These are phyloP conservation scores for Ammodytes dubius DNA, from an alignment of 2,113 vertebrate genomes.

Conservation along the genomic window DNA sequence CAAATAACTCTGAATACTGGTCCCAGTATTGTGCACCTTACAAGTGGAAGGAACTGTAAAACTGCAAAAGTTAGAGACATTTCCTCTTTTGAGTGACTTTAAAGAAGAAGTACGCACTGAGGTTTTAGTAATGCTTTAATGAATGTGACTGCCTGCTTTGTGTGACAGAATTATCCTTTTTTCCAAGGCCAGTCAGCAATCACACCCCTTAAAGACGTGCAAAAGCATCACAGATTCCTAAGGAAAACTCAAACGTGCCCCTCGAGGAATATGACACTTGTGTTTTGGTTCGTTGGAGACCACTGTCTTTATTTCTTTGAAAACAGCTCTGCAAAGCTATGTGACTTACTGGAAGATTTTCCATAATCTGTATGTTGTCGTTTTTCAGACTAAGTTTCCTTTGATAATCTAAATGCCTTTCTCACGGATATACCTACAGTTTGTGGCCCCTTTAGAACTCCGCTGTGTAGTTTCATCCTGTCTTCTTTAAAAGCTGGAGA, in stretches of 20 bases:
- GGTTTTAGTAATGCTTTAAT: neutral
- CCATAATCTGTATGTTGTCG: no score
- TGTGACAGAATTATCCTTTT: neutral
- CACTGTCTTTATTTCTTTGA: neutral
- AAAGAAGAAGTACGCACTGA: neutral
- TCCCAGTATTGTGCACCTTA: neutral
- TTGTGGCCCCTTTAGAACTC: neutral
- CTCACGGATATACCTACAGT: neutral
- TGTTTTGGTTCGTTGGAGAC: neutral
- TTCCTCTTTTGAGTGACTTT: neutral
- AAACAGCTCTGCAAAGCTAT: neutral
- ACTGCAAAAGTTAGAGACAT: neutral
- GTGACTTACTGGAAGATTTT: neutral
- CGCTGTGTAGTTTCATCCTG: neutral
- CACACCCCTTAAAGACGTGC: neutral
- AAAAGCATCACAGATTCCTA: neutral
- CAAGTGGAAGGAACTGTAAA: neutral
- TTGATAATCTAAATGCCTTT: neutral
- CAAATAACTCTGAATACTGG: neutral
- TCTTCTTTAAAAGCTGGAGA: slow-evolving; percentile 1
- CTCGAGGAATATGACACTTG: neutral
- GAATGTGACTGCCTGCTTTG: neutral
- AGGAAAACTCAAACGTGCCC: neutral
- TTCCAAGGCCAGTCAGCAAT: neutral
- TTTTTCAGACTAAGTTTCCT: neutral